phyloP scores from a whole-genome alignment of 2,888 invertebrate species.

The Agriopis aurantiaria region DNA sequence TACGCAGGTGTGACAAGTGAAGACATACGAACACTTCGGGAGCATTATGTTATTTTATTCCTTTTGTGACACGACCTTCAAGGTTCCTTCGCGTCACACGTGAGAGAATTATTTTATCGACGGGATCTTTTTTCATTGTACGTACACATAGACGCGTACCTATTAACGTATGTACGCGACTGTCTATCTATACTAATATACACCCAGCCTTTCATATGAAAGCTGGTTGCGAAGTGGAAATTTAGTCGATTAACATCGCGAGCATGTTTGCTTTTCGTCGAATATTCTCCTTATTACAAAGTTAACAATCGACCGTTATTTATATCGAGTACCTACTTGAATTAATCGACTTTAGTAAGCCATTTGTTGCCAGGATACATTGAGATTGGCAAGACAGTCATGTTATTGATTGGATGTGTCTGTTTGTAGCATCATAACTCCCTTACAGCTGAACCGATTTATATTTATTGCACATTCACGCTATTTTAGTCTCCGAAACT shows the following conservation, averaged over 20 bases:
- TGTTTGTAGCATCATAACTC: no score
- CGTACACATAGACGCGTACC: slow-evolving; percentile 1
- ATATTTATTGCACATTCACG: no score
- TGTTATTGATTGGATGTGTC: slow-evolving; percentile 1
- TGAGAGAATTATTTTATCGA: slow-evolving; percentile 31
- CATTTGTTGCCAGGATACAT: slow-evolving; percentile 1
- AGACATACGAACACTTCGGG: slow-evolving; percentile 31
- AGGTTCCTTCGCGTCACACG: slow-evolving; percentile 32
- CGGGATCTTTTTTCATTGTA: slow-evolving; percentile 20
- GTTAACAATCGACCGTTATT: slow-evolving; percentile 3
- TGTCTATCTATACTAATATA: slow-evolving; percentile 7
- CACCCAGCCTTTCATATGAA: not conserved
- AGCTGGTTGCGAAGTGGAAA: slow-evolving; percentile 25
- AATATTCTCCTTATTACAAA: slow-evolving; percentile 11
- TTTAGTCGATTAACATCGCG: slow-evolving; percentile 26
- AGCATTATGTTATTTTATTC: slow-evolving; percentile 38
- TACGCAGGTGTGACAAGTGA: slow-evolving; percentile 34
- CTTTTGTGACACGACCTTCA: slow-evolving; percentile 41
- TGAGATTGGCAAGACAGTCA: not conserved
- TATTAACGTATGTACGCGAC: slow-evolving; percentile 8
- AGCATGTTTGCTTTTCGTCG: slow-evolving; percentile 15
- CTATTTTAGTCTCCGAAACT: no score
- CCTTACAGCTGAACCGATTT: no score
- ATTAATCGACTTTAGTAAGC: slow-evolving; percentile 7
- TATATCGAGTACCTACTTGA: slow-evolving; percentile 6